Conservation (phyloP, 2,113 vertebrate genomes). For the Chionis minor region DNA sequence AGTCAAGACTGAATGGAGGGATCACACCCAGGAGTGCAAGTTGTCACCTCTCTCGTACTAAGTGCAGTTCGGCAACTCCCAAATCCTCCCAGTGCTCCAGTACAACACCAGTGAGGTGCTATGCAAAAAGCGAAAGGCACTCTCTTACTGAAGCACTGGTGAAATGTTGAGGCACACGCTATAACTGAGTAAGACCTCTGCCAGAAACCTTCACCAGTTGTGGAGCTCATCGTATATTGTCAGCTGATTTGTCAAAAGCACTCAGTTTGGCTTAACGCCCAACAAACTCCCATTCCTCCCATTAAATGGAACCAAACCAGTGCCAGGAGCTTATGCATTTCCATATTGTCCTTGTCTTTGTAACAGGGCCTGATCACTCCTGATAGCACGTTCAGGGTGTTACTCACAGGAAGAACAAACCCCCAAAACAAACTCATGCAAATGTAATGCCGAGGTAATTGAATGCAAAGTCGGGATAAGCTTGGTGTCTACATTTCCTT, state of each 20-base stretch:
- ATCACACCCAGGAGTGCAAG: accelerated
- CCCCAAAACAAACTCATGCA: not conserved
- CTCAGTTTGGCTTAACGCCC: not conserved
- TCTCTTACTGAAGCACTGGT: not conserved
- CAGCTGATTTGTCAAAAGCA: not conserved
- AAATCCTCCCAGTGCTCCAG: not conserved
- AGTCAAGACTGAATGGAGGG: not conserved
- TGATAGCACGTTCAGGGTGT: not conserved
- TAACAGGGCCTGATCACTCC: not conserved
- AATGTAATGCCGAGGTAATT: accelerated
- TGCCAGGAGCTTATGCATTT: not conserved
- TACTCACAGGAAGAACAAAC: not conserved
- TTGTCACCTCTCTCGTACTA: not conserved
- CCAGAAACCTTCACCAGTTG: not conserved
- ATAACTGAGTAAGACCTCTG: not conserved
- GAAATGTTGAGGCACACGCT: not conserved
- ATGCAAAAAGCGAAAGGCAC: not conserved
- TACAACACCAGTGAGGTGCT: not conserved
- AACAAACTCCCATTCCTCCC: not conserved
- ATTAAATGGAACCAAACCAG: not conserved
- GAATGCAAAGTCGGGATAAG: not conserved
- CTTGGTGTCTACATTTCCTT: not conserved
- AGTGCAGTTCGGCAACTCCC: not conserved
- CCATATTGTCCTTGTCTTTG: not conserved
- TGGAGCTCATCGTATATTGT: not conserved